Base-by-base conservation (phyloP, 2,888 invertebrate species). In the Ochropleura plecta region DNA sequence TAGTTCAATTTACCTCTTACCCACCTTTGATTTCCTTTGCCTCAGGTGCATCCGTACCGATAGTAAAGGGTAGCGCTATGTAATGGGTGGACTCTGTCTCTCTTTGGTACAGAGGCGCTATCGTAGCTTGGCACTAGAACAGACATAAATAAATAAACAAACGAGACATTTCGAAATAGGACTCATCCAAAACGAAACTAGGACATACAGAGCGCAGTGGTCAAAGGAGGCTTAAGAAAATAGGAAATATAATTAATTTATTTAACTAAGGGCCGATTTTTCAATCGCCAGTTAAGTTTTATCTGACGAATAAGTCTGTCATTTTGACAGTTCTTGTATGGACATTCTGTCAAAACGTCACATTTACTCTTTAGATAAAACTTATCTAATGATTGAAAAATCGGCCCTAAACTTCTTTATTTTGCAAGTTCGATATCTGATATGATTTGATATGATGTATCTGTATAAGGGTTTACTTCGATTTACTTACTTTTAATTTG, bases 401-500 rank as follows among this genome's bases (percentile, higher is more conserved):
- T n/a, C n/a, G n/a, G n/a, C n/a, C n/a, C n/a, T n/a, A 44, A 3
- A 12, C 9, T 55, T 14, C 14, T 14, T 18, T 48, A 1, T 74
- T 30, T 49, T 14, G 46, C 6, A 51, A 20, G n/a, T 51, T 55
- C 30, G 1, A 30, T 30, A 30, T 30, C 3, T 30, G 30, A 30
- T 30, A 30, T 30, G 30, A 14, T 30, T 30, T 30, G 30, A 30
- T 30, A 30, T 30, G 30, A 14, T 30, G 14, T 59, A 16, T 30
- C 8, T 8, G 3, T 57, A 14, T 14, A 0, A 5, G 30, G 14
- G 6, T 16, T 5, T 8, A 30, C 59, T 40, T 59, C 8, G 16
- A 59, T 59, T 40, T 44, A 62, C 62, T 62, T 12, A 97, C 97
- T 97, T 98, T 98, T 85, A 98, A 96, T 94, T 98, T 98, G 97